Conservation (phyloP, 2,888 invertebrate genomes). For the Adineta ricciae region DNA sequence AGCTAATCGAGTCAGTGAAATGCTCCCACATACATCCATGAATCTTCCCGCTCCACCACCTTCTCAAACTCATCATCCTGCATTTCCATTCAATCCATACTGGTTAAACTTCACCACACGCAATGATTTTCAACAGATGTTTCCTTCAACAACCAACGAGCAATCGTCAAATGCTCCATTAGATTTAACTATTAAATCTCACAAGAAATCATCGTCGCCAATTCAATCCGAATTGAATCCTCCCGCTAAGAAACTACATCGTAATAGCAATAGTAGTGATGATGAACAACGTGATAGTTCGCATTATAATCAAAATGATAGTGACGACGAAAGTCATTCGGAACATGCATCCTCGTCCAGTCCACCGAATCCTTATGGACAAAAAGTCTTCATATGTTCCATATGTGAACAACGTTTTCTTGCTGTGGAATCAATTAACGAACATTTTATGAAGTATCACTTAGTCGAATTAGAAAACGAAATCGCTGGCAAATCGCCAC, state of each 20-base stretch:
- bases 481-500: slow-evolving; percentile 32
- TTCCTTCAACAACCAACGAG: not conserved
- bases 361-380: slow-evolving; percentile 22
- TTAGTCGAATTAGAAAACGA: slow-evolving; percentile 36
- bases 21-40: not conserved
- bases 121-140: not conserved
- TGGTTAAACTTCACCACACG: not conserved
- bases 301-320: not conserved
- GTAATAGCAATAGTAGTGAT: slow-evolving; percentile 9
- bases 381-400: slow-evolving; percentile 41
- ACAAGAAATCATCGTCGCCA: not conserved
- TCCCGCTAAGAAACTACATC: not conserved
- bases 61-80: slow-evolving; percentile 4
- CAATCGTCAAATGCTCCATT: not conserved
- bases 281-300: slow-evolving; percentile 4
- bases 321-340: not conserved
- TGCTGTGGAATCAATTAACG: slow-evolving; percentile 44
- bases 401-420: slow-evolving; percentile 44
- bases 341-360: not conserved
- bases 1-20: not conserved
- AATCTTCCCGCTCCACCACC: not conserved
- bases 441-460: slow-evolving; percentile 43
- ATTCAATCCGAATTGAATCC: not conserved
- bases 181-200: not conserved
- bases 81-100: slow-evolving; percentile 12